These are phyloP conservation scores for Leguminivora glycinivorella DNA, from an alignment of 1,140 invertebrate species.

Conservation along the genomic window DNA sequence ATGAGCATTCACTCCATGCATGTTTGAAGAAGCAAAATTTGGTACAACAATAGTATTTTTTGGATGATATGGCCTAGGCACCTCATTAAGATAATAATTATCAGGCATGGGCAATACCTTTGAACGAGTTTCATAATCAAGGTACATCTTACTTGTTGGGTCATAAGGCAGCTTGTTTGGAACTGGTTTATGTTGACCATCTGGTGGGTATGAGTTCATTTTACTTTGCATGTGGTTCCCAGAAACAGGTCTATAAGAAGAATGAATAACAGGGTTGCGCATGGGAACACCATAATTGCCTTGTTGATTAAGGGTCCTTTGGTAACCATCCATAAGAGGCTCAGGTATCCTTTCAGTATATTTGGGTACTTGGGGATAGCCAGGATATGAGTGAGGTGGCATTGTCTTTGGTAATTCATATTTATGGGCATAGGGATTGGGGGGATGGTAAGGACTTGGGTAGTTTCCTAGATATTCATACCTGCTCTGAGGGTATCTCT, in stretches of 20 bases:
- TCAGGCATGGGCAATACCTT: slow-evolving; percentile 58
- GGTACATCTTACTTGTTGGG: slow-evolving; percentile 59
- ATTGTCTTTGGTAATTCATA: slow-evolving; percentile 63
- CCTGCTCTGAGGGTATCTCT: slow-evolving; percentile 62
- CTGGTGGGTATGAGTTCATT: slow-evolving; percentile 54
- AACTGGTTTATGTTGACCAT: slow-evolving; percentile 47
- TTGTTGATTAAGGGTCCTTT: slow-evolving; percentile 55
- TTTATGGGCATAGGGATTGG: slow-evolving; percentile 56
- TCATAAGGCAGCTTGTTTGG: slow-evolving; percentile 64
- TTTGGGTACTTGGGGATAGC: slow-evolving; percentile 66
- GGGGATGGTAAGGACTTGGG: slow-evolving; percentile 59
- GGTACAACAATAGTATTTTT: slow-evolving; percentile 55
- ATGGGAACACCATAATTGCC: slow-evolving; percentile 54
- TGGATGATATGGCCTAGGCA: slow-evolving; percentile 45
- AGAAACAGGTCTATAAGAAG: slow-evolving; percentile 57
- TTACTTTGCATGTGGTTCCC: slow-evolving; percentile 62
- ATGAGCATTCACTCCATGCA: slow-evolving; percentile 53
- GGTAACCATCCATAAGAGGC: slow-evolving; percentile 59
- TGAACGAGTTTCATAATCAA: slow-evolving; percentile 57
- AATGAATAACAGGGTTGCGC: slow-evolving; percentile 58
- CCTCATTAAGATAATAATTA: slow-evolving; percentile 60
- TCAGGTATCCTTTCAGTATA: slow-evolving; percentile 64
- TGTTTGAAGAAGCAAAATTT: slow-evolving; percentile 52
- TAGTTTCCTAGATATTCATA: slow-evolving; percentile 73
- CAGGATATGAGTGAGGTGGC: slow-evolving; percentile 57